Percentiles rank a stretch among this genome's conserved stretches.
Evolutionary conservation across 2,888 invertebrate species (phyloP).

Genomic region (Mechanitis messenoides): DNA sequence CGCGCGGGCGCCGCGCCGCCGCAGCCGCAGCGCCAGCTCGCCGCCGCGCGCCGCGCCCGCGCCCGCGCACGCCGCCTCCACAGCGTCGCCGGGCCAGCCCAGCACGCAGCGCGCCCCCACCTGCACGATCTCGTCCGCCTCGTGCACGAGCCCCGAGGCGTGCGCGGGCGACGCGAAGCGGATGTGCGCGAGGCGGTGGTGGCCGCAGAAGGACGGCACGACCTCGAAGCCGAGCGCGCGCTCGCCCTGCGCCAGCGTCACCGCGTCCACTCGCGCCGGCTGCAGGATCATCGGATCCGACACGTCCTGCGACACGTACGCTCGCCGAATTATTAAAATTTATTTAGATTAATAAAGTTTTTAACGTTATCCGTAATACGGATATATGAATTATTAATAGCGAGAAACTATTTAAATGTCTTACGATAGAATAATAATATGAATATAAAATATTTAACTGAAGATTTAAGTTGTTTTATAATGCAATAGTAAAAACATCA

Average conservation of each 20-base stretch:
- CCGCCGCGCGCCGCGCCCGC: conserved; percentile 32
- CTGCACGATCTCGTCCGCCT: conserved; percentile 97
- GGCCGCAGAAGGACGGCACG: conserved; percentile 88
- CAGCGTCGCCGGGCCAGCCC: conserved; percentile 54
- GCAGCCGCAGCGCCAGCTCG: conserved; percentile 40
- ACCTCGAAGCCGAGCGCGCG: conserved; percentile 94
- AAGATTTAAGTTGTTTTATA: too few species aligned
- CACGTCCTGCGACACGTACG: conserved; percentile 75
- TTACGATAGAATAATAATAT: too few species aligned
- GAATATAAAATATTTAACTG: too few species aligned
- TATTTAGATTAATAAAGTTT: too few species aligned
- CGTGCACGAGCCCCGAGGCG: conserved; percentile 92
- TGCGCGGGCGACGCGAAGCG: conserved; percentile 95
- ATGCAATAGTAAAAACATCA: too few species aligned
- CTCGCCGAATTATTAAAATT: background rate
- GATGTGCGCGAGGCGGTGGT: conserved; percentile 88
- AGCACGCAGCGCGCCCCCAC: conserved; percentile 55
- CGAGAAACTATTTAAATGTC: too few species aligned
- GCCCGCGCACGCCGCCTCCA: conserved; percentile 36
- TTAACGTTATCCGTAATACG: too few species aligned
- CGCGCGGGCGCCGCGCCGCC: conserved; percentile 40
- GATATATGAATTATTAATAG: too few species aligned
- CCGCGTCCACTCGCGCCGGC: conserved; percentile 92
- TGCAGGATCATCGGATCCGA: conserved; percentile 93
- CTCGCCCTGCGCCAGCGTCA: conserved; percentile 89